A percentile compares a stretch with the other conserved stretches of the same genome.
Conservation (phyloP, 2,113 vertebrate genomes). For the Hemiscyllium ocellatum region DNA sequence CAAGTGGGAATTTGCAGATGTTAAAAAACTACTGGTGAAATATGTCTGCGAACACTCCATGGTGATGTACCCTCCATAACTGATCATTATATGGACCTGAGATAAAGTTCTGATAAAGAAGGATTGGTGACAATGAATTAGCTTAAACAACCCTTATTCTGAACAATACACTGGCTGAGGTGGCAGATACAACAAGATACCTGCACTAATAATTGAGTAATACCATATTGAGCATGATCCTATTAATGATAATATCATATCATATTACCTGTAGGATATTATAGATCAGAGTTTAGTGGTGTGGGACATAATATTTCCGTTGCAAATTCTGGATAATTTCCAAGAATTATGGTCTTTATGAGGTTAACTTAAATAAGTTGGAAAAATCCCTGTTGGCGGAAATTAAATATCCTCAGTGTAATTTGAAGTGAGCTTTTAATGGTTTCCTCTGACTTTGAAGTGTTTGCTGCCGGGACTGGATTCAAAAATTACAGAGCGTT, state of each 20-base stretch:
- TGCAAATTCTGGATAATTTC: background rate
- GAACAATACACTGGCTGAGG: too few relatives aligned
- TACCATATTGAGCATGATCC: too few relatives aligned
- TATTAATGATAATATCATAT: too few relatives aligned
- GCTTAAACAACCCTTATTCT: too few relatives aligned
- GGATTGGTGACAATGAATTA: too few relatives aligned
- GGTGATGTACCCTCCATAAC: too few relatives aligned
- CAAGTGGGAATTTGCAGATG: conserved; percentile 14
- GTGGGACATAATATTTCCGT: background rate
- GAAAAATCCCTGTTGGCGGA: background rate
- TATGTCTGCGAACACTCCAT: background rate
- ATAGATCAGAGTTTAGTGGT: background rate
- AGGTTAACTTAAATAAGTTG: background rate
- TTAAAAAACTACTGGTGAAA: background rate
- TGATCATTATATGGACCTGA: too few relatives aligned
- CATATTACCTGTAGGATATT: background rate
- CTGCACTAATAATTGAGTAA: too few relatives aligned
- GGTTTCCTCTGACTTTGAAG: background rate
- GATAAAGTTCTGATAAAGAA: too few relatives aligned
- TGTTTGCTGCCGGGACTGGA: background rate
- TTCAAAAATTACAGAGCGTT: too few relatives aligned
- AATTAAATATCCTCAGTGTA: background rate
- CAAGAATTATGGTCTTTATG: background rate
- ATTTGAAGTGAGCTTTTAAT: background rate
- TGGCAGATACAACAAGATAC: too few relatives aligned